Evolutionary conservation across 2,797 vertebrate species (phyloP), one percentile per base, ranked within the genome.

Genomic region (Cirrhinus molitorella): DNA sequence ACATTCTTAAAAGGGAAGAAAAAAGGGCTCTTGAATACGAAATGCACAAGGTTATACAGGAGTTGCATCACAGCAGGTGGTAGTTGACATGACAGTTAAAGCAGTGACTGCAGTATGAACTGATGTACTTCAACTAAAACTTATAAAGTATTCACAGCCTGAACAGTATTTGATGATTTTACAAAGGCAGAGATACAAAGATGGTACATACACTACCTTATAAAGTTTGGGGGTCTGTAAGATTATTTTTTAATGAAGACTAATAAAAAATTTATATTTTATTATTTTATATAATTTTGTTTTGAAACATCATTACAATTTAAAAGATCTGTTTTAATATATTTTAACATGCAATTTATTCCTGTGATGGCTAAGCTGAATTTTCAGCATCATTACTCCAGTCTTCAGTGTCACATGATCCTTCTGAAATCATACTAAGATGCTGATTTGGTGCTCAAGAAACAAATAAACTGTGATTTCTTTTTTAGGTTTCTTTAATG

Each of bases 1-100:
- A 83, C 12, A 75, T 75, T 75, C 49, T 76, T 55, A 16, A 75
- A 83, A 83, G 17, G 37, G 28, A 81, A 37, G 14, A 21, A 61
- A 34, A 81, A 80, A 72, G 43, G 14, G 21, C 10, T 49, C 43
- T 74, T 74, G 61, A 75, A 55, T 45, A 40, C 0, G 4, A 81
- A 63, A 34, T 23, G 8, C 21, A 45, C 8, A 17, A 6, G 71
- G 51, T 66, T 53, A 43, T 75, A 34, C 61, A 66, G 59, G 61
- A 55, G 47, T 63, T 61, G n/a, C 68, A 37, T 47, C 40, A 72
- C 79, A 80, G 34, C 65, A 34, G 25, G 25, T 49, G 55, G 55
- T 63, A 37, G 55, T 23, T 72, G 67, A 81, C 40, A 72, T 79
- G 63, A 40, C 10, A 25, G 9, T 67, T 40, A 40, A 37, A n/a